Evolutionary conservation across 2,888 invertebrate species (phyloP), one percentile per base, ranked within the genome.

Genomic region (Xestia xanthographa): DNA sequence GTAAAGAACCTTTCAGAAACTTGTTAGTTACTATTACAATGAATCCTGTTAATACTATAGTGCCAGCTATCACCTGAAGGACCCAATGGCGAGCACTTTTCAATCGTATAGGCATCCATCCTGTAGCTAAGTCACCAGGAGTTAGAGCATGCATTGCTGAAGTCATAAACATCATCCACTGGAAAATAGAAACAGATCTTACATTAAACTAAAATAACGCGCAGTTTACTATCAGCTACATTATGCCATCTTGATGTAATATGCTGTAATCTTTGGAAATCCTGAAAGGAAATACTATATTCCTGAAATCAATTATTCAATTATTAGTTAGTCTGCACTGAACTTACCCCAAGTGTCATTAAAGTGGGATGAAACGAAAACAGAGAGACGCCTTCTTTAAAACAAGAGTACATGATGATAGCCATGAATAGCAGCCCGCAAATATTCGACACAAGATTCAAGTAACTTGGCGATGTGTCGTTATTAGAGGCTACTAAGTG

Each of bases 11-110:
- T 50, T 92, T 78, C 17, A 93, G 92, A 50, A 95, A 92, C 90
- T 97, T 97, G 84, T 97, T 96, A 5, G 92, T 88, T 29, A 96
- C 84, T 75, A 97, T 97, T 43, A 95, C 86, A 67, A 96, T 83
- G 86, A 97, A 96, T 58, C 96, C 97, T 66, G 87, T 85, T 8
- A 92, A 67, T 53, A 95, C 90, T 69, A 94, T 83, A 60, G 89
- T 90, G 79, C 93, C 92, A 67, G 91, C 92, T 38, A 93, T 58
- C 34, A 95, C 82, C 90, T 97, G 97, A 53, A 97, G 88, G 5
- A 96, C 91, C 97, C 97, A 97, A 87, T 97, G 97, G 50, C 97
- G 94, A 67, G 96, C 96, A 87, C 96, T 96, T 74, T 95, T 91
- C 53, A 96, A 89, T 66, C 96, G 90, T 87, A 96, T 94, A 2